phyloP scores from a whole-genome alignment of 1,140 invertebrate species.

The Tetramorium simillimum region DNA sequence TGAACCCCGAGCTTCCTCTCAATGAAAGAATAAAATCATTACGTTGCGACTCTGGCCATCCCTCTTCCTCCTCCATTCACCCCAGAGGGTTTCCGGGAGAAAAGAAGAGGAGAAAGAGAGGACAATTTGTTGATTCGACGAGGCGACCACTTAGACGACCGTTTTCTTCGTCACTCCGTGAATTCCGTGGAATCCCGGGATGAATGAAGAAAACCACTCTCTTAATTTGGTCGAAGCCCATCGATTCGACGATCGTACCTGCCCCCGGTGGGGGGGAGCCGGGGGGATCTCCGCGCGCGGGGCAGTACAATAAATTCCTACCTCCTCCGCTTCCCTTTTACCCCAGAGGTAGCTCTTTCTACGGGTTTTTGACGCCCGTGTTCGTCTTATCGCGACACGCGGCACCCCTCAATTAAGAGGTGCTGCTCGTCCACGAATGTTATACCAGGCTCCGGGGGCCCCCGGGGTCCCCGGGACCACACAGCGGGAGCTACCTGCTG shows the following conservation, averaged over 20 bases:
- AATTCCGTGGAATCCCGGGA: constrained; percentile 60
- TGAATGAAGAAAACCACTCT: constrained; percentile 72
- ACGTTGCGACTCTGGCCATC: background rate
- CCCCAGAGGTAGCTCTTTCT: constrained; percentile 68
- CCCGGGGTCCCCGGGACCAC: constrained; percentile 74
- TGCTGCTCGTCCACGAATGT: constrained; percentile 76
- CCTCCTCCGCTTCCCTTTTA: constrained; percentile 62
- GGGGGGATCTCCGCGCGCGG: background rate
- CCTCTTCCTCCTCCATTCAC: background rate
- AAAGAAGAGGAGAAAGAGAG: constrained; percentile 21
- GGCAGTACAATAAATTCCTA: constrained; percentile 70
- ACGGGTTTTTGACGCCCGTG: constrained; percentile 77
- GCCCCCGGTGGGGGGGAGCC: background rate
- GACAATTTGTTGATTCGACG: constrained; percentile 68
- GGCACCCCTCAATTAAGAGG: constrained; percentile 79
- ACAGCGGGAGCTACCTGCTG: constrained; percentile 78
- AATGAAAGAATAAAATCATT: constrained; percentile 56
- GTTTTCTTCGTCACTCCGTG: constrained; percentile 46
- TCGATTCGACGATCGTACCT: constrained; percentile 60
- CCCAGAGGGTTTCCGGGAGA: background rate
- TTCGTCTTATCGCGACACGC: constrained; percentile 77
- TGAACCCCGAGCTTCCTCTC: constrained; percentile 10
- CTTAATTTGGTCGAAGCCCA: constrained; percentile 65
- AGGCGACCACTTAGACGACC: constrained; percentile 54
- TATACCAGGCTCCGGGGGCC: constrained; percentile 65